A percentile compares a stretch with the other conserved stretches of the same genome.
These are phyloP conservation scores for Elaeidobius kamerunicus DNA, from an alignment of 2,888 invertebrate genomes.

Conservation along the genomic window DNA sequence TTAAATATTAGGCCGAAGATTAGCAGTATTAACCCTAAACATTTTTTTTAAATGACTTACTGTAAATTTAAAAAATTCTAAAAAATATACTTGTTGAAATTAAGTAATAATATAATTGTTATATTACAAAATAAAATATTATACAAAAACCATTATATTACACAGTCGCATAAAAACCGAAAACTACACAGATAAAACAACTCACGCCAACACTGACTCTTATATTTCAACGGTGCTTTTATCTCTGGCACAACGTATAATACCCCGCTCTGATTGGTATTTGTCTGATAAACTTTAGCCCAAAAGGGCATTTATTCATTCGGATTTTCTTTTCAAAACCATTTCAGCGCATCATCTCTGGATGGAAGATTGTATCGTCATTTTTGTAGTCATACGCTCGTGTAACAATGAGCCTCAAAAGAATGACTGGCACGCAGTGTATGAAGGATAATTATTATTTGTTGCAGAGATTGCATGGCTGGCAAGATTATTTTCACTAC, in stretches of 20 bases:
- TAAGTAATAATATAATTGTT: too few species aligned
- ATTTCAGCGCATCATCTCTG: neutral
- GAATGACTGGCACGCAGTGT: neutral
- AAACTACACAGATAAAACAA: too few species aligned
- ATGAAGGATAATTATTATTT: neutral
- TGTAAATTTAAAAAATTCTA: too few species aligned
- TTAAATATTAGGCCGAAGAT: too few species aligned
- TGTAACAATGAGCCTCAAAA: conserved; percentile 3
- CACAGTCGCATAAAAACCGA: too few species aligned
- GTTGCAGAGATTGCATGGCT: neutral
- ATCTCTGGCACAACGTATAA: neutral
- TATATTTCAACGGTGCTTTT: neutral
- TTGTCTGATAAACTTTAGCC: conserved; percentile 8
- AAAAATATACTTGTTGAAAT: too few species aligned
- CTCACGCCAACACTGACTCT: neutral
- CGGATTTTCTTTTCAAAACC: conserved; percentile 10
- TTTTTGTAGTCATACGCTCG: conserved; percentile 4
- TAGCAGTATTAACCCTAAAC: too few species aligned
- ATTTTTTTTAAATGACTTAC: too few species aligned
- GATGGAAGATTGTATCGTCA: conserved; percentile 12
- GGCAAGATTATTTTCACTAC: too few species aligned
- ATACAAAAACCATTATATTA: too few species aligned
- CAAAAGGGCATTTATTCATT: conserved; percentile 9
- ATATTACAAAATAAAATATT: too few species aligned
- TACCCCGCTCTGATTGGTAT: conserved; percentile 8